A percentile compares a stretch with the other conserved stretches of the same genome.
Conservation (phyloP, 2,888 invertebrate species). For the Dryococelus australis region DNA sequence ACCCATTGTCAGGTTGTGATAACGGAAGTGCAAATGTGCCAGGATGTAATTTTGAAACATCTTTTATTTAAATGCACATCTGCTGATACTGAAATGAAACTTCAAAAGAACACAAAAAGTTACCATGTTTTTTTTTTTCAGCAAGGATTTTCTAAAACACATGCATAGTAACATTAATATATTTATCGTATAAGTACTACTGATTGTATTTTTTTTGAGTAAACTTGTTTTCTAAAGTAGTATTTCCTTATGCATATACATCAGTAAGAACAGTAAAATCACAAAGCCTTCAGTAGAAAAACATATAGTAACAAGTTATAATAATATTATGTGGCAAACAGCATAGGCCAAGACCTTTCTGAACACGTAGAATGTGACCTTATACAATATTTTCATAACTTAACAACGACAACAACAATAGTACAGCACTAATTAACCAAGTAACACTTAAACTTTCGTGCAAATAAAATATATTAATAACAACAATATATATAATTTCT, state of each 20-base stretch:
- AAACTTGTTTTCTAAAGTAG: constrained; percentile 13
- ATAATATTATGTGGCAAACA: constrained; percentile 20
- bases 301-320: constrained; percentile 40
- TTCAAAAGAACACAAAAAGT: constrained; percentile 17
- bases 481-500: constrained; percentile 24
- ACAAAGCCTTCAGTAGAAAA: constrained; percentile 44
- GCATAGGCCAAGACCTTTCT: constrained; percentile 28
- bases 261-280: constrained; percentile 28
- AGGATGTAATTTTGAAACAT: constrained; percentile 30
- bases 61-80: constrained; percentile 19
- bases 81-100: background rate
- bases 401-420: constrained; percentile 26
- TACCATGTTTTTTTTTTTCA: constrained; percentile 34
- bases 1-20: constrained; percentile 39
- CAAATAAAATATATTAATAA: constrained; percentile 31
- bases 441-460: constrained; percentile 27
- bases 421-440: constrained; percentile 29
- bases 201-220: constrained; percentile 16
- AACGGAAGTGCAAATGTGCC: constrained; percentile 43
- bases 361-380: constrained; percentile 26
- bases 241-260: constrained; percentile 29
- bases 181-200: constrained; percentile 24
- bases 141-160: constrained; percentile 33
- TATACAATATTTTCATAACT: constrained; percentile 28
- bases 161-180: constrained; percentile 38